These are phyloP conservation scores for Strigamia transsilvanica DNA, from an alignment of 2,888 invertebrate species.

Conservation along the genomic window DNA sequence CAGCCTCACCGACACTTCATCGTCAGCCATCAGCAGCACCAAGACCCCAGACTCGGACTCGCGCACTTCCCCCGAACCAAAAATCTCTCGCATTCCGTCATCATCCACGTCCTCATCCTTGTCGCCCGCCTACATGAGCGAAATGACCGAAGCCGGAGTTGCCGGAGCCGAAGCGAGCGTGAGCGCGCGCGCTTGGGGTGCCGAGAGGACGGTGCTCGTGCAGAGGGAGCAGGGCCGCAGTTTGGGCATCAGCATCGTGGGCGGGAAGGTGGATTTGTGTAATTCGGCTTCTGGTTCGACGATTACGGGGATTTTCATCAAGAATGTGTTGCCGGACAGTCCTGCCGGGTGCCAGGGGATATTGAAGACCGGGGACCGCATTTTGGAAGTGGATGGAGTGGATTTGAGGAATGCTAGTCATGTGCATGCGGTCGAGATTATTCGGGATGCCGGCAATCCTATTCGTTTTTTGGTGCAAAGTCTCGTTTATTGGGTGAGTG, in stretches of 20 bases:
- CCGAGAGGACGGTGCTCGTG: slow-evolving; percentile 78
- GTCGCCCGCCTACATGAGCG: background rate
- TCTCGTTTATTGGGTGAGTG: slow-evolving; percentile 74
- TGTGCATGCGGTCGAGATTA: slow-evolving; percentile 92
- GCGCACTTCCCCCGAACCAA: background rate
- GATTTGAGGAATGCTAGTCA: slow-evolving; percentile 91
- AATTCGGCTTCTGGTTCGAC: slow-evolving; percentile 74
- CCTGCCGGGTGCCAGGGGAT: slow-evolving; percentile 89
- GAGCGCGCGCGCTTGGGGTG: slow-evolving; percentile 73
- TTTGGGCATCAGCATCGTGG: slow-evolving; percentile 96
- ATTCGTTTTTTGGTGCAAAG: slow-evolving; percentile 91
- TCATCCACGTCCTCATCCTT: background rate
- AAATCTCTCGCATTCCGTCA: background rate
- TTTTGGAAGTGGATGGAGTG: slow-evolving; percentile 86
- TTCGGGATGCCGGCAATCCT: slow-evolving; percentile 86
- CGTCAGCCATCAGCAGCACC: background rate
- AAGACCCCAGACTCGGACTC: slow-evolving; percentile 23
- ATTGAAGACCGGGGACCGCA: slow-evolving; percentile 83
- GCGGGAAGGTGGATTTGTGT: slow-evolving; percentile 87
- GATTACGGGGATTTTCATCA: slow-evolving; percentile 96
- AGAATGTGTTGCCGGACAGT: slow-evolving; percentile 91
- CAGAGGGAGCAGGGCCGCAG: slow-evolving; percentile 78
- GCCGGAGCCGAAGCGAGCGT: slow-evolving; percentile 18
- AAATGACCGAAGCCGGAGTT: too few species aligned
- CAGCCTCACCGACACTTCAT: background rate